Base-by-base conservation (phyloP, 2,113 vertebrate genomes). In the Sula dactylatra region DNA sequence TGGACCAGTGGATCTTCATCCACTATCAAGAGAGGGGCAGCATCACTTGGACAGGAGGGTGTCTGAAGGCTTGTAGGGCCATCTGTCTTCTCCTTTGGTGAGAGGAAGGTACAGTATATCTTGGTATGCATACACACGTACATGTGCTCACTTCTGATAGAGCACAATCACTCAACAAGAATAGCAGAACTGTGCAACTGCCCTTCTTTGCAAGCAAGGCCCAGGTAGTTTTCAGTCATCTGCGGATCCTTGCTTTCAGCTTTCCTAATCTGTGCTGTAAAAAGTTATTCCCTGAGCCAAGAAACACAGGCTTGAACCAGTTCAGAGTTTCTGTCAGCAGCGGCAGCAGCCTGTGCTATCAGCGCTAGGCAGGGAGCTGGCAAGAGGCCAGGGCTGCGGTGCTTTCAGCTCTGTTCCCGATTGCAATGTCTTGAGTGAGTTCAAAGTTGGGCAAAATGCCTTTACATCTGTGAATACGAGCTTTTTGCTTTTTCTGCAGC, bases 401-500 rank as follows among this genome's bases (percentile, higher is more conserved):
- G 1, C 61, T 76, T 77, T 44, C 38, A 56, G 78, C 77, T 94
- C 78, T 76, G 61, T 34, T 91, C 49, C 44, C 0, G 0, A 2
- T 13, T 87, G 27, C 56, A 72, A 1, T 44, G 61, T 69, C 78
- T 85, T 90, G 49, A 90, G 44, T 24, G 47, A 72, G 65, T 93
- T 94, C 73, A 76, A 79, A 87, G 69, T 89, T 69, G 61, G 61
- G 27, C 66, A 96, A 91, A 93, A 94, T 49, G 47, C 70, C 80
- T 93, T 81, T 77, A 13, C 56, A 44, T 76, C 47, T 82, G 38
- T 59, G 44, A 79, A 67, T 56, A 65, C 0, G 4, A 79, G 49
- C 6, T 88, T 69, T 80, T 36, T 61, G 2, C 0, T 10, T 69
- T 58, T 76, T 45, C 56, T 77, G 16, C 29, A 56, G 26, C 11